Evolutionary conservation across 2,888 invertebrate species (phyloP).

Genomic region (Eumerus sabulonum): DNA sequence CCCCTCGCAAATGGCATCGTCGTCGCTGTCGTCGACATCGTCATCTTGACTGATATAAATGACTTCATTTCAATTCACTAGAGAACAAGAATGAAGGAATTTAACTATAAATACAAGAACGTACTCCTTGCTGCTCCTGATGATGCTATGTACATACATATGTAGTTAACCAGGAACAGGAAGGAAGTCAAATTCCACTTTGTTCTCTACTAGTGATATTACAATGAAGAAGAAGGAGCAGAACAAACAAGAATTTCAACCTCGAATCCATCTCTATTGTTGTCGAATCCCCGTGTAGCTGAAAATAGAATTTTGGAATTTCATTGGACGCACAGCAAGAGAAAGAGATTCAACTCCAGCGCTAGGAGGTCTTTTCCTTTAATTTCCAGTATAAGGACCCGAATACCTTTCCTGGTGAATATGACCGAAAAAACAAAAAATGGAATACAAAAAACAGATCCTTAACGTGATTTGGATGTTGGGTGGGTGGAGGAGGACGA

Average conservation of each 20-base stretch:
- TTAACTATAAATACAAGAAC: conserved; percentile 50
- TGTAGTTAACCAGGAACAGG: no score
- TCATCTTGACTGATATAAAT: conserved; percentile 55
- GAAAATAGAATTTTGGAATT: conserved; percentile 1
- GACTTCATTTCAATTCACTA: conserved; percentile 61
- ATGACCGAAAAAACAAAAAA: conserved; percentile 52
- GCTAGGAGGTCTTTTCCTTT: conserved; percentile 11
- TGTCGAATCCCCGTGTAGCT: conserved; percentile 7
- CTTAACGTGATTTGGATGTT: no score
- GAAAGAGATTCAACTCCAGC: no score
- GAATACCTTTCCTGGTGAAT: conserved; percentile 33
- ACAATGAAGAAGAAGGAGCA: no score
- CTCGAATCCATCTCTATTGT: no score
- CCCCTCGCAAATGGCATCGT: conserved; percentile 13
- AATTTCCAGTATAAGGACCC: conserved; percentile 56
- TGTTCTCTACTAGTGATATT: no score
- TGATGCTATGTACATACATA: no score
- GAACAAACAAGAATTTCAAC: not conserved
- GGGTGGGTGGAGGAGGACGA: no score
- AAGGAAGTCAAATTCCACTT: no score
- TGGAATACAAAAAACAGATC: no score
- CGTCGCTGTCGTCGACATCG: not conserved
- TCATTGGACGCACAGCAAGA: no score
- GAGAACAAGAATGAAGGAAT: conserved; percentile 61
- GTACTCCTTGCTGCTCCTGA: not conserved